phyloP scores from a whole-genome alignment of 2,113 vertebrate species.

The Eublepharis macularius region DNA sequence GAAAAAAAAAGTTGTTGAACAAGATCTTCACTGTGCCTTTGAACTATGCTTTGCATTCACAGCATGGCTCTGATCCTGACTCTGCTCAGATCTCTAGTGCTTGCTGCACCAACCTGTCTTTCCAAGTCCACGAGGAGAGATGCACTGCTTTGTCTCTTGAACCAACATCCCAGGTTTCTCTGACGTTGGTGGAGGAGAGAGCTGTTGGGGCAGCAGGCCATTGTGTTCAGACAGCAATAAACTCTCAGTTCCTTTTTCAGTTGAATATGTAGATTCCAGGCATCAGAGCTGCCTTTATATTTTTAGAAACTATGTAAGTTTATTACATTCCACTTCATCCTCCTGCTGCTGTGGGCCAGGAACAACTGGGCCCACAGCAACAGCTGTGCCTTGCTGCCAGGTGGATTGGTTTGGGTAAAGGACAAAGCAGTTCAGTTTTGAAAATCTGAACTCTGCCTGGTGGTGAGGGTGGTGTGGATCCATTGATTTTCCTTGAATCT shows the following conservation, averaged over 20 bases:
- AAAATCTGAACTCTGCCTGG: background rate
- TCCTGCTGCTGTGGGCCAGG: background rate
- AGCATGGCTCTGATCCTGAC: background rate
- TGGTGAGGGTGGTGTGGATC: background rate
- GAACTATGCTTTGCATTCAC: background rate
- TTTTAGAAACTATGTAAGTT: background rate
- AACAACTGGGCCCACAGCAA: background rate
- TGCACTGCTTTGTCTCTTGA: background rate
- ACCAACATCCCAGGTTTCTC: background rate
- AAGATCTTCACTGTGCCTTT: background rate
- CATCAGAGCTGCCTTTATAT: background rate
- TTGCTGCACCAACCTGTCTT: background rate
- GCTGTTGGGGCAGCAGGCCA: background rate
- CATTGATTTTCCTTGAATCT: background rate
- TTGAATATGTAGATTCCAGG: background rate
- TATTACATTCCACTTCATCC: slow-evolving; percentile 1
- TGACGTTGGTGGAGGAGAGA: background rate
- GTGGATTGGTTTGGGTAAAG: background rate
- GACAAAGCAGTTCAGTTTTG: background rate
- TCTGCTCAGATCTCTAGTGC: background rate
- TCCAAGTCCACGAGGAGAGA: background rate
- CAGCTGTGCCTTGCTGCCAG: background rate
- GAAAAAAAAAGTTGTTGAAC: background rate
- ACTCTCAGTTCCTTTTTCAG: background rate
- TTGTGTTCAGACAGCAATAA: background rate